These are phyloP conservation scores for Caenorhabditis panamensis DNA, from an alignment of 2,888 invertebrate genomes.

Conservation along the genomic window DNA sequence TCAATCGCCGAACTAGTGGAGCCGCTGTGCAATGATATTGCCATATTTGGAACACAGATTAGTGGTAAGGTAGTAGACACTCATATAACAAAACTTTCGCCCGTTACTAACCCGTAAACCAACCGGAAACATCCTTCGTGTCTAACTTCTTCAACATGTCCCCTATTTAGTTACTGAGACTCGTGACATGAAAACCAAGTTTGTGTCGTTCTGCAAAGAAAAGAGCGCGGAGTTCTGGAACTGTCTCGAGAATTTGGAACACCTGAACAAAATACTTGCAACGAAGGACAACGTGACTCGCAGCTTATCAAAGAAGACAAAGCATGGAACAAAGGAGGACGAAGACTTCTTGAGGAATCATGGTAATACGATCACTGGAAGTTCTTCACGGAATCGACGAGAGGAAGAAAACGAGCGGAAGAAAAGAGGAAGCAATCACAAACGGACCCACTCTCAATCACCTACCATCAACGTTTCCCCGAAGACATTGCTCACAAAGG, in stretches of 20 bases:
- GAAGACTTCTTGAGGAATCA: too few species aligned
- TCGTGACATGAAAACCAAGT: constrained; percentile 11
- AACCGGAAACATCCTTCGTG: not conserved
- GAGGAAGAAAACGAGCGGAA: too few species aligned
- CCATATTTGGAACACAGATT: constrained; percentile 51
- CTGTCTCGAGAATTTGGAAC: not conserved
- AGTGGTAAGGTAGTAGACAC: constrained; percentile 30
- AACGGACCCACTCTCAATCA: too few species aligned
- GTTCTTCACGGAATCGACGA: too few species aligned
- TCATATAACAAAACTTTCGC: not conserved
- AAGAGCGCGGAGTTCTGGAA: constrained; percentile 9
- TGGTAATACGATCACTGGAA: too few species aligned
- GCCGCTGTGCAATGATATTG: constrained; percentile 47
- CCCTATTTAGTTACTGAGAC: not conserved
- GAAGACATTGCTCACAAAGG: too few species aligned
- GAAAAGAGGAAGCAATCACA: too few species aligned
- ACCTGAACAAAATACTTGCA: not conserved
- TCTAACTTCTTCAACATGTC: not conserved
- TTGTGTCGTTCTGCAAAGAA: not conserved
- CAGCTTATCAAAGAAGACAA: too few species aligned
- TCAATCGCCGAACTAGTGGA: constrained; percentile 50
- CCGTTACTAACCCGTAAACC: not conserved
- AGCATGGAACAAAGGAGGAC: too few species aligned
- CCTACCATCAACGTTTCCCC: too few species aligned
- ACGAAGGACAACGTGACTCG: too few species aligned